Evolutionary conservation across 2,888 invertebrate genomes (phyloP).

Genomic region (Crepidodera aurea): DNA sequence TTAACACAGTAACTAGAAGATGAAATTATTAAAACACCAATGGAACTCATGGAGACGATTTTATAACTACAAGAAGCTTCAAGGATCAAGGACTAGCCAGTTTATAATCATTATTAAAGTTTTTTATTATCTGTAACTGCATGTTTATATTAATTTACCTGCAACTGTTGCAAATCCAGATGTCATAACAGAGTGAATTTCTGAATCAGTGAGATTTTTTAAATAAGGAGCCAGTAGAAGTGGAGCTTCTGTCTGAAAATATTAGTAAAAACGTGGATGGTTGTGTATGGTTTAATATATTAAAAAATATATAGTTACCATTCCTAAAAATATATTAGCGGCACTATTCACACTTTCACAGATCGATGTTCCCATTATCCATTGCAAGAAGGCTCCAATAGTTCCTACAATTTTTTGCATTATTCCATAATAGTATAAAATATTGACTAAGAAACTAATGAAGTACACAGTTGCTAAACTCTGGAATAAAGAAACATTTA

Average conservation of each 20-base stretch:
- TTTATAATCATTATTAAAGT: too few species aligned
- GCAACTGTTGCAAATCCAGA: constrained; percentile 96
- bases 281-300: too few species aligned
- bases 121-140: too few species aligned
- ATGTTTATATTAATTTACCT: too few species aligned
- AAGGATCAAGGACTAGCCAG: too few species aligned
- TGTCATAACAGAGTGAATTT: constrained; percentile 92
- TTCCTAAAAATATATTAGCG: constrained; percentile 93
- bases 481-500: constrained; percentile 60
- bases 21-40: too few species aligned
- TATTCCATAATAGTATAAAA: constrained; percentile 87
- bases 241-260: constrained; percentile 84
- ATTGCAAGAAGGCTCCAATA: constrained; percentile 79
- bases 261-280: too few species aligned
- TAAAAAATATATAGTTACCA: constrained; percentile 73
- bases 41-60: too few species aligned
- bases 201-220: constrained; percentile 84
- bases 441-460: constrained; percentile 89
- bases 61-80: too few species aligned
- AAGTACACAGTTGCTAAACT: constrained; percentile 91
- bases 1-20: too few species aligned
- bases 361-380: constrained; percentile 84
- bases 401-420: constrained; percentile 87
- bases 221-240: constrained; percentile 89
- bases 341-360: constrained; percentile 94